Evolutionary conservation across 2,797 vertebrate genomes (phyloP).

Genomic region (Acanthis flammea): DNA sequence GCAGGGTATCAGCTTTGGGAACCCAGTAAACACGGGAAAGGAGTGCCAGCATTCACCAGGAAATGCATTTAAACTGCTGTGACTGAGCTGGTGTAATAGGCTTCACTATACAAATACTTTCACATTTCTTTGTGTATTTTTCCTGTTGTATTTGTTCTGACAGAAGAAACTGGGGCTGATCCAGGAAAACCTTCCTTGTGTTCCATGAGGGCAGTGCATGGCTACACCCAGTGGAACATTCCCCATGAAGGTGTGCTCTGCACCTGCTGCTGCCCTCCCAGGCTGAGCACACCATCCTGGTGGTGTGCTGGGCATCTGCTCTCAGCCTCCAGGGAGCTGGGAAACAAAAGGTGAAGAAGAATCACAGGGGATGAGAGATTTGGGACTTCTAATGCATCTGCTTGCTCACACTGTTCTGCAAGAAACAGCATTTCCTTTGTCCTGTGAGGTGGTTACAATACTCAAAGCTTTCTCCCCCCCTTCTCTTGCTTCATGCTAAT

Average conservation of each 20-base stretch:
- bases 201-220: rapidly evolving
- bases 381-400: background rate
- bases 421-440: slow-evolving; percentile 15
- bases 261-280: background rate
- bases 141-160: background rate
- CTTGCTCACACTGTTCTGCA: background rate
- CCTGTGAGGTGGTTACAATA: background rate
- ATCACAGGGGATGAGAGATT: background rate
- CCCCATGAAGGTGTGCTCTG: background rate
- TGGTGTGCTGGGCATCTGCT: rapidly evolving
- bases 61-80: background rate
- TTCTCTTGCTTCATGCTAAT: background rate
- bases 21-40: rapidly evolving
- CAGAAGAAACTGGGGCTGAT: background rate
- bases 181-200: background rate
- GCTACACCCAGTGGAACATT: background rate
- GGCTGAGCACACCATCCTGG: background rate
- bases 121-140: background rate
- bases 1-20: background rate
- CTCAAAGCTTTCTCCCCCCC: background rate
- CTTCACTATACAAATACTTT: background rate
- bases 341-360: background rate
- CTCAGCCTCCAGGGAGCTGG: background rate
- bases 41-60: background rate
- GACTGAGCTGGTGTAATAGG: background rate